Evolutionary conservation across 1,140 invertebrate genomes (phyloP), one percentile per base, ranked within the genome.

Genomic region (Globodera ellingtonae): DNA sequence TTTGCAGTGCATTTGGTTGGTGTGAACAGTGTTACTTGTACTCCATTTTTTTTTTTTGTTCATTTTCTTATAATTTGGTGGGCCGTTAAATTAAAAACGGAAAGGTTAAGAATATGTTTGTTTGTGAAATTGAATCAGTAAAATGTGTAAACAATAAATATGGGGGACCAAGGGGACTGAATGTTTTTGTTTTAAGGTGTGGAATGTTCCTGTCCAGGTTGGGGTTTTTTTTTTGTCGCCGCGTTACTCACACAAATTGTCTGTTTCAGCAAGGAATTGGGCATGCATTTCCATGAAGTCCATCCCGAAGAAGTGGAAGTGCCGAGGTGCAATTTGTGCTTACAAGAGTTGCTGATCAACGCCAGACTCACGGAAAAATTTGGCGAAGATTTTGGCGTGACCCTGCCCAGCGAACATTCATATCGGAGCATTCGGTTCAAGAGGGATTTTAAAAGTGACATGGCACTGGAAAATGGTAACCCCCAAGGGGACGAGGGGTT

Each of bases 1-100:
- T 79, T 72, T 89, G 35, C 87, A 89, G 73, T 89, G 87, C 76
- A 89, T 89, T 81, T 89, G 88, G 88, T 88, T 87, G 70, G 87
- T 87, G 35, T 35, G 35, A 35, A 35, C 2, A 35, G 35, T 35
- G 35, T 35, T 35, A 35, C 1, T 35, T 35, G 35, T 35, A 35
- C 59, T 89, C 50, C 56, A 15, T 13, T 62, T 62, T 62, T n/a
- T 10, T 13, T 62, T 62, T 62, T n/a, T 10, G 87, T 81, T 89
- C 56, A 15, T 13, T 62, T 62, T 62, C 3, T 10, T 86, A 80
- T 89, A 46, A 87, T 88, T 89, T 75, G 79, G 66, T 0, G 52
- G 67, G 10, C 67, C 82, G 9, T 70, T 89, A 70, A 70, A 70
- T 70, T 8, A 70, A 70, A 44, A 46, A 70, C 35, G 69, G 47